Evolutionary conservation across 2,888 invertebrate genomes (phyloP).

Genomic region (Pheosia tremula): DNA sequence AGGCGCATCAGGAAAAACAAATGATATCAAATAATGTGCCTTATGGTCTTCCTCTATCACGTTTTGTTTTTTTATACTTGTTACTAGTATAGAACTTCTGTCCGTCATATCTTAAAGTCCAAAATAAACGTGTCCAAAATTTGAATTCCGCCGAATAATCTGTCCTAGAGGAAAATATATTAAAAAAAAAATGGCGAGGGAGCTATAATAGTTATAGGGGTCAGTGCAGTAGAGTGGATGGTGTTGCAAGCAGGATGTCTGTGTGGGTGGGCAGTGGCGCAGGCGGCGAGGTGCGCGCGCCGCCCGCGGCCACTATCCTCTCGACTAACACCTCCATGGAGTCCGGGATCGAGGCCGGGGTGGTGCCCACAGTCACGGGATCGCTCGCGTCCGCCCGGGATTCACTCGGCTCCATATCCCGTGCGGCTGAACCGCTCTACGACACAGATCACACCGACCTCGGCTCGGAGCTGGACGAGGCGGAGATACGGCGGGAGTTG

Average conservation of each 20-base stretch:
- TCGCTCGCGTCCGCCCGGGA: slow-evolving; percentile 84
- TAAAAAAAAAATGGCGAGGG: slow-evolving; percentile 11
- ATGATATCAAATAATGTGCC: slow-evolving; percentile 60
- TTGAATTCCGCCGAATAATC: slow-evolving; percentile 31
- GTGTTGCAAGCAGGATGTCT: slow-evolving; percentile 74
- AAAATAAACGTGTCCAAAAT: slow-evolving; percentile 27
- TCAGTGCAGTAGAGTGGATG: slow-evolving; percentile 66
- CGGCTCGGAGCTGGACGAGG: slow-evolving; percentile 91
- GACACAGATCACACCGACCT: slow-evolving; percentile 93
- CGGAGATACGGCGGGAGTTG: slow-evolving; percentile 89
- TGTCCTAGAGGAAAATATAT: slow-evolving; percentile 32
- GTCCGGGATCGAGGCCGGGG: slow-evolving; percentile 87
- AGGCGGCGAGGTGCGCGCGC: slow-evolving; percentile 62
- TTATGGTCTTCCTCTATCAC: slow-evolving; percentile 57
- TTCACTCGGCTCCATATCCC: slow-evolving; percentile 85
- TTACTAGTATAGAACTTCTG: slow-evolving; percentile 38
- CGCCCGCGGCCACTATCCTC: slow-evolving; percentile 70
- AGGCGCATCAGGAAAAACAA: slow-evolving; percentile 56
- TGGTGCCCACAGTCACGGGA: slow-evolving; percentile 89
- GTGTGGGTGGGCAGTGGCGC: slow-evolving; percentile 80
- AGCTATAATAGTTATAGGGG: slow-evolving; percentile 26
- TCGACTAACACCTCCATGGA: slow-evolving; percentile 84
- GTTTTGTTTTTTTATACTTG: slow-evolving; percentile 30
- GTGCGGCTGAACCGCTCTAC: slow-evolving; percentile 86
- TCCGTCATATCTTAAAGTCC: slow-evolving; percentile 33